Evolutionary conservation across 1,140 invertebrate genomes (phyloP).

Genomic region (Nasonia vitripennis): DNA sequence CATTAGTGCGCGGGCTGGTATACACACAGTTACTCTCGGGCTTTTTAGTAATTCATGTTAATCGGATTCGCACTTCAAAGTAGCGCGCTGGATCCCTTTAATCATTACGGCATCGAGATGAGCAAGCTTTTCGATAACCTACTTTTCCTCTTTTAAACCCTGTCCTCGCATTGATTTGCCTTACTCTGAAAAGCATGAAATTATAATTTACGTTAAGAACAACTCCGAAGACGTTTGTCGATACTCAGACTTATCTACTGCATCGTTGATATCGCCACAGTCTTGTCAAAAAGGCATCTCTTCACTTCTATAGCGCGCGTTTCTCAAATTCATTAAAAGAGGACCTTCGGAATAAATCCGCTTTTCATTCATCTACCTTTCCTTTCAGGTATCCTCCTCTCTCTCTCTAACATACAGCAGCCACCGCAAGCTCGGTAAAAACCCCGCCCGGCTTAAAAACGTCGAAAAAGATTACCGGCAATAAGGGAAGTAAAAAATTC

Average conservation of each 20-base stretch:
- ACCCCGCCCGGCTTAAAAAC: neutral
- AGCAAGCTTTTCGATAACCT: neutral
- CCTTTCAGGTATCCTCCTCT: neutral
- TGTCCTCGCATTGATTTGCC: too few species aligned
- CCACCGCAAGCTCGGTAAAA: neutral
- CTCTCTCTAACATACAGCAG: too few species aligned
- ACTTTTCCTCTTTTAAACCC: too few species aligned
- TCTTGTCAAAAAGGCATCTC: too few species aligned
- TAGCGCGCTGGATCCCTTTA: neutral
- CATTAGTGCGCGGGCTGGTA: neutral
- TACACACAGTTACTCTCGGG: neutral
- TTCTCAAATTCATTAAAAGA: neutral
- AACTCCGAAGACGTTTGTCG: too few species aligned
- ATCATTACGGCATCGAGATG: neutral
- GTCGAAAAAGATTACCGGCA: slow-evolving; percentile 6
- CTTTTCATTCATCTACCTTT: neutral
- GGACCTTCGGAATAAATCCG: neutral
- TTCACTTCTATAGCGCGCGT: neutral
- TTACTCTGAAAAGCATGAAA: too few species aligned
- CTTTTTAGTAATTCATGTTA: neutral
- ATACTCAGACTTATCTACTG: too few species aligned
- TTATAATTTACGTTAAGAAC: too few species aligned
- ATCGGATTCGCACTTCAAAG: neutral
- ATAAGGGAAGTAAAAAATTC: neutral
- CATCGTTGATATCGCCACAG: too few species aligned